phyloP scores from a whole-genome alignment of 2,888 invertebrate genomes.

The Pristionchus maxplancki region DNA sequence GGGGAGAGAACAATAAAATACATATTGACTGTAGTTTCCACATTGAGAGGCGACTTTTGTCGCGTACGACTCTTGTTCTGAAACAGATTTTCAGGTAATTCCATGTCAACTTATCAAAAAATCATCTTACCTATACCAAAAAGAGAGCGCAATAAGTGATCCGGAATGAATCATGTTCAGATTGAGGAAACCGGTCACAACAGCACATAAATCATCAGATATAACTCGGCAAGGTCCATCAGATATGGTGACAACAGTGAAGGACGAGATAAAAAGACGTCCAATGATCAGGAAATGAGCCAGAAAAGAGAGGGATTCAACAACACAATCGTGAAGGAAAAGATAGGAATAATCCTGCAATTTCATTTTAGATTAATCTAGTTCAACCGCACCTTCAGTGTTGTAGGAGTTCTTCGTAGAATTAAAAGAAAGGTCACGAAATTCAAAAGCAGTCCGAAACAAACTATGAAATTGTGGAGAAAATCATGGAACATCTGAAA shows the following conservation, averaged over 20 bases:
- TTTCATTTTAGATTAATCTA: background rate
- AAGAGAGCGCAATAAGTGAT: background rate
- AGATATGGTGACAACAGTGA: background rate
- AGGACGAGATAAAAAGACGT: background rate
- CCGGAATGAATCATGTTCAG: constrained; percentile 17
- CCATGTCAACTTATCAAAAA: background rate
- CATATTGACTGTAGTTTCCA: background rate
- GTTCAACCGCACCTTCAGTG: background rate
- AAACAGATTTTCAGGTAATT: too few relatives aligned
- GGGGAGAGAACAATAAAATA: background rate
- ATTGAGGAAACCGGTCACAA: background rate
- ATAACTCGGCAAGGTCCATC: background rate
- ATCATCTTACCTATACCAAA: background rate
- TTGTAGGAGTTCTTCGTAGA: background rate
- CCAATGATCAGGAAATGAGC: background rate
- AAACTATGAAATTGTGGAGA: background rate
- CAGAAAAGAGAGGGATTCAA: background rate
- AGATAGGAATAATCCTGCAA: background rate
- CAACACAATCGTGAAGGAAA: background rate
- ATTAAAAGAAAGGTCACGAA: background rate
- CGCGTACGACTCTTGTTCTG: background rate
- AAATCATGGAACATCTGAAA: background rate
- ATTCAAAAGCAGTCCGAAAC: background rate
- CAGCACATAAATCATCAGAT: background rate
- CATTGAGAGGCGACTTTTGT: background rate